Base-by-base conservation (phyloP, 2,113 vertebrate genomes). In the Gymnogyps californianus region DNA sequence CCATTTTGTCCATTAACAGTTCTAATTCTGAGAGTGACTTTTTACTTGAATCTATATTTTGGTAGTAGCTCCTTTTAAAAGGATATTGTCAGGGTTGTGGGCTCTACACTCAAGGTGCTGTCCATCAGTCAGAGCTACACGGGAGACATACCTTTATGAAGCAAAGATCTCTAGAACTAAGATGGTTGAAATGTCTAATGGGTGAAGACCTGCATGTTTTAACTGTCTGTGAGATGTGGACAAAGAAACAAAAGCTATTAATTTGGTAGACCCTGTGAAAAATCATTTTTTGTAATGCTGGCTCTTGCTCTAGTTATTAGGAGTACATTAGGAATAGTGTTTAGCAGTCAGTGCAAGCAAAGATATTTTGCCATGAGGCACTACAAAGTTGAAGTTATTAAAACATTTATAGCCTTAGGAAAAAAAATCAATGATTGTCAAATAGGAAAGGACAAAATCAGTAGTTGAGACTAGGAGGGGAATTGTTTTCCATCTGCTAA, bases 351-450 rank as follows among this genome's bases (percentile, higher is more conserved):
- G 55, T 10, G 66, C 80, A 74, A 96, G 90, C 55, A 69, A 94
- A 96, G 83, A 86, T 87, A 96, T 97, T 96, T 97, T 95, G 92
- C 96, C 90, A 96, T 36, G 52, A 96, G 89, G 92, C 95, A 93
- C 82, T 96, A 92, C 84, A 81, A 93, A 96, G 76, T 92, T 94
- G 93, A 97, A 96, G 93, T 95, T 96, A 97, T 97, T 97, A 97
- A 97, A 97, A 96, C 89, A 97, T 97, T 96, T 97, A 95, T 95
- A 85, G 87, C 90, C 89, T 69, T 83, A 79, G 92, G 82, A 95
- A 95, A 78, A 72, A 80, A 91, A 96, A 93, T 93, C 89, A 96
- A 59, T 96, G 89, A 95, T 93, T 96, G 72, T 96, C 93, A 97
- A 96, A 94, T 81, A 85, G 76, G 75, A 91, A 92, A 86, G 94